Base-by-base conservation (phyloP, 2,113 vertebrate species). In the Myotis brandtii region DNA sequence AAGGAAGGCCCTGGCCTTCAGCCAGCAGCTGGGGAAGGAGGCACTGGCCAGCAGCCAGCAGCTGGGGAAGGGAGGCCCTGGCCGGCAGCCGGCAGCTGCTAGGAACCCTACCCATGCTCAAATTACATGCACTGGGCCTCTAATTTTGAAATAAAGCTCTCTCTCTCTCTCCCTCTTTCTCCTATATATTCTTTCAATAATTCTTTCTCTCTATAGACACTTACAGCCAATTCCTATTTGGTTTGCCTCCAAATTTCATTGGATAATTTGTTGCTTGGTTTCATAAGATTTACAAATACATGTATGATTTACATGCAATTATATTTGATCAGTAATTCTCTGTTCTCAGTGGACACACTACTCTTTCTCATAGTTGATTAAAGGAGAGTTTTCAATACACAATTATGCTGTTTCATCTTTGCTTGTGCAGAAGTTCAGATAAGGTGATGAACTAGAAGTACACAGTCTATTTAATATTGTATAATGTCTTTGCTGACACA, bases 321-420 rank as follows among this genome's bases (percentile, higher is more conserved):
- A 52, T 81, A 77, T 85, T 84, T 92, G 17, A 20, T 87, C 13
- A 72, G 27, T 73, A 73, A 90, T 89, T 95, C 66, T 64, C 46
- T 82, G 4, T 66, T 18, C 30, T 89, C 70, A 43, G 1, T 89
- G n/a, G 52, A 50, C 34, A 87, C 6, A 83, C n/a, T 93, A 56
- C 32, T 77, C n/a, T 88, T 93, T 69, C 48, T 94, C 18, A 27
- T 72, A n/a, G 54, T 73, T 67, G 70, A 37, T 69, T 84, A 17
- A 93, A 81, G 12, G 27, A 59, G 23, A 93, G 12, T 62, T 96
- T 95, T 93, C 40, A 69, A 30, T 67, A 17, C 8, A 52, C 16
- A 81, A 23, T 86, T 92, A 73, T 27, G 13, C 52, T 62, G 91
- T 73, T 90, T 95, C 72, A 34, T 52, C n/a, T 94, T 95, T 92